phyloP scores from a whole-genome alignment of 2,888 invertebrate genomes.

The Anodontia alba region DNA sequence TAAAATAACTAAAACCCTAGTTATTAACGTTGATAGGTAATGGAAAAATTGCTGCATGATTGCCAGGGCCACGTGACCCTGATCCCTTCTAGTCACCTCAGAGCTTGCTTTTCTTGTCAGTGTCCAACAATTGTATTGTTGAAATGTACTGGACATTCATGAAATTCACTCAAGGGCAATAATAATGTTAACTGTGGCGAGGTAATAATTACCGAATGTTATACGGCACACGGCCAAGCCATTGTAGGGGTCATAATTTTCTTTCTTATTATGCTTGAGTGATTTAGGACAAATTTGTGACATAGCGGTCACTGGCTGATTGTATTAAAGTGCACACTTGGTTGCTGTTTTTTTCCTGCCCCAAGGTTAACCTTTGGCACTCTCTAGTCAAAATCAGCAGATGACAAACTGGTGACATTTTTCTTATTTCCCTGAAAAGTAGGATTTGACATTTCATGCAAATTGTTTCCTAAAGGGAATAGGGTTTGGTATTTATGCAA shows the following conservation, averaged over 20 bases:
- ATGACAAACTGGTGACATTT: too few relatives aligned
- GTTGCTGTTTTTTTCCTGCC: slow-evolving; percentile 42
- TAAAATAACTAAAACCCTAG: background rate
- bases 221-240: background rate
- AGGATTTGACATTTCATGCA: too few relatives aligned
- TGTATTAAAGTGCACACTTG: slow-evolving; percentile 48
- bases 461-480: too few relatives aligned
- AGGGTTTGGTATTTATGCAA: too few relatives aligned
- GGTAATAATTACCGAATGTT: slow-evolving; percentile 55
- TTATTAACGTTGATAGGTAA: slow-evolving; percentile 45
- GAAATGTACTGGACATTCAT: slow-evolving; percentile 22
- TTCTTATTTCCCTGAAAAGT: too few relatives aligned
- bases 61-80: slow-evolving; percentile 56
- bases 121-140: slow-evolving; percentile 51
- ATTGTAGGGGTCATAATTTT: slow-evolving; percentile 46
- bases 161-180: slow-evolving; percentile 39
- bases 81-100: slow-evolving; percentile 50
- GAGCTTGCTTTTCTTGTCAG: slow-evolving; percentile 37
- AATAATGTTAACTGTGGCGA: slow-evolving; percentile 44
- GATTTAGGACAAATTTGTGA: slow-evolving; percentile 42
- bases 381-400: too few relatives aligned
- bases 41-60: slow-evolving; percentile 54
- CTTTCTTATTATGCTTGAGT: slow-evolving; percentile 58
- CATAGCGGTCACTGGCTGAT: slow-evolving; percentile 59
- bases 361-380: too few relatives aligned